Base-by-base conservation (phyloP, 1,140 invertebrate species). In the Drosophila serrata region DNA sequence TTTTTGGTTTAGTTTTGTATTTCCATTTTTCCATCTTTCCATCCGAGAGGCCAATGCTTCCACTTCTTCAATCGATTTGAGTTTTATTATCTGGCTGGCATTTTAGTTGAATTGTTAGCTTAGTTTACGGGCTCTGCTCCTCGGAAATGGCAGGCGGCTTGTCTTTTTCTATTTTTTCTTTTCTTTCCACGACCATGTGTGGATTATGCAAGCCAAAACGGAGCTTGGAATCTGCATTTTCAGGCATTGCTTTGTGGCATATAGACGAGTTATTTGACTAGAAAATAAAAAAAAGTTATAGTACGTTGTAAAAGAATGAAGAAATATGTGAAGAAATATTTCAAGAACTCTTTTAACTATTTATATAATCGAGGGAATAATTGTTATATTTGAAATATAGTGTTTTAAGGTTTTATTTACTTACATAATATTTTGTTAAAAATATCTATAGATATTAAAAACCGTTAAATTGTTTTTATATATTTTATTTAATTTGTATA, bases 11-110 rank as follows among this genome's bases (percentile, higher is more conserved):
- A n/a, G 15, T 11, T 49, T 49, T 49, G 48, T 31, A 82, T 86
- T 86, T 86, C 69, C 82, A 86, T 86, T 82, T 82, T 86, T 75
- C 49, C 65, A 80, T 73, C 69, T 59, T 49, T 74, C 59, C 45
- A 55, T 74, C 59, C 45, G 59, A 49, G 31, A 48, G 60, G 35
- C 57, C 46, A 55, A 55, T 67, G 57, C 63, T 49, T 81, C 48
- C 45, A 62, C 60, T 78, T 74, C 81, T 74, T 58, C 78, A 67
- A 69, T 85, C 75, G 79, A 82, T 87, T 87, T 87, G 72, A 75
- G 68, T 79, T 86, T 86, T 84, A 90, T 90, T 88, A 90, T 88
- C 84, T 90, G 79, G 85, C 79, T 88, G 84, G 84, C 84, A 88
- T 88, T 88, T 88, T 81, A 88, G 85, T 88, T 88, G 80, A 88